These are phyloP conservation scores for Trissoscelio sp. DNA, from an alignment of 2,888 invertebrate genomes.

Conservation along the genomic window DNA sequence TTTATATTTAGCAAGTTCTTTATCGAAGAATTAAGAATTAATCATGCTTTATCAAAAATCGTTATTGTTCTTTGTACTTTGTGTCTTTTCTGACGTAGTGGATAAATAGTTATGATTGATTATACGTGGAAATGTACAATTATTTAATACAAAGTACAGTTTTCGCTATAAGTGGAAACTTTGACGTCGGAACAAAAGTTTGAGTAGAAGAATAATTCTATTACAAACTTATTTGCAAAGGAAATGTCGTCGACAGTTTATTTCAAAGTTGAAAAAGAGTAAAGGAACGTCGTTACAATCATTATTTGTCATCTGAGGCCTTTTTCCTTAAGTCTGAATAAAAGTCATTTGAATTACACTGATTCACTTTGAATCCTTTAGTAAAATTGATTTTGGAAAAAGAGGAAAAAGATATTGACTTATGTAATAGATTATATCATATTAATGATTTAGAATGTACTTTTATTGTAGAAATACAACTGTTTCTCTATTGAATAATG, in stretches of 20 bases:
- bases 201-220: neutral
- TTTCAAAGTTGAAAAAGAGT: neutral
- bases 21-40: conserved; percentile 15
- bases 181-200: neutral
- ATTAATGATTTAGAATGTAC: too few species aligned
- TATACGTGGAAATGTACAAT: conserved; percentile 8
- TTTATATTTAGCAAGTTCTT: conserved; percentile 2
- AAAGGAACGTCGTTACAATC: neutral
- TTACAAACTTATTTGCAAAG: neutral
- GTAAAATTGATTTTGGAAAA: neutral
- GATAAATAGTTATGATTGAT: conserved; percentile 30
- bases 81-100: conserved; percentile 13
- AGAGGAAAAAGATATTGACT: neutral
- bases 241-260: neutral
- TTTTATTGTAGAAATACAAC: neutral
- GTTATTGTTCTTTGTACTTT: conserved; percentile 60
- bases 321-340: neutral
- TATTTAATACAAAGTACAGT: neutral
- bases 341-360: neutral
- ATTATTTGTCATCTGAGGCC: conserved; percentile 1
- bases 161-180: too few species aligned
- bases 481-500: neutral
- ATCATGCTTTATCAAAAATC: conserved; percentile 44
- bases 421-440: too few species aligned
- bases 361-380: too few species aligned